These are phyloP conservation scores for Mobula hypostoma DNA, from an alignment of 2,113 vertebrate species.

Conservation along the genomic window DNA sequence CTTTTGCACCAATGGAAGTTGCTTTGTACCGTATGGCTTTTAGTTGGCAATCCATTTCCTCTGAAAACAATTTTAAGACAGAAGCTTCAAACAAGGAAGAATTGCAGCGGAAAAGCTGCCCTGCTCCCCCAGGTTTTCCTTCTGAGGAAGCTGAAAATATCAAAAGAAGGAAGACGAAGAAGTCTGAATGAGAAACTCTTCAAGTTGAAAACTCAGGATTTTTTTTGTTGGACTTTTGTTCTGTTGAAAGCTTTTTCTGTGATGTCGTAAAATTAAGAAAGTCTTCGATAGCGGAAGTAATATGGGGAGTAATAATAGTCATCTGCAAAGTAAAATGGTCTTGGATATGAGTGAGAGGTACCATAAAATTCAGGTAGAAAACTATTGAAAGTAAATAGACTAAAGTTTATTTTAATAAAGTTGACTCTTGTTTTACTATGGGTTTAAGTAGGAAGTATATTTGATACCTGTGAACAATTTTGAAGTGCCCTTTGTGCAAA, in stretches of 20 bases:
- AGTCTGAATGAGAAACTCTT: not conserved
- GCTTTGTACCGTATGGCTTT: slow-evolving; percentile 34
- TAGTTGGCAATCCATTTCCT: slow-evolving; percentile 16
- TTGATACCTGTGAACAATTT: not conserved
- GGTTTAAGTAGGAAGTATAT: slow-evolving; percentile 20
- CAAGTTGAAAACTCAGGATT: not conserved
- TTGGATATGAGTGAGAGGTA: not conserved
- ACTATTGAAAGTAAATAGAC: not conserved
- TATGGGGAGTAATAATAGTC: not conserved
- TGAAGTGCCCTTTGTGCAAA: not conserved
- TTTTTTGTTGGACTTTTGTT: slow-evolving; percentile 10
- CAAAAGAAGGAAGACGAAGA: slow-evolving; percentile 22
- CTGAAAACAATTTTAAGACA: not conserved
- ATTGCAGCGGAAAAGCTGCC: not conserved
- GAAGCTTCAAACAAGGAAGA: not conserved
- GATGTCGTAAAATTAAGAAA: slow-evolving; percentile 18
- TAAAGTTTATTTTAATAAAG: slow-evolving; percentile 7
- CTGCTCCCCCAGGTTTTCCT: not conserved
- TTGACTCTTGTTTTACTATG: slow-evolving; percentile 11
- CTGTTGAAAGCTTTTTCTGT: not conserved
- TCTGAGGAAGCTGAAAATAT: slow-evolving; percentile 1
- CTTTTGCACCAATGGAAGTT: slow-evolving; percentile 35
- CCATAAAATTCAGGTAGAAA: not conserved
- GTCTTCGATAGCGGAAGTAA: not conserved
- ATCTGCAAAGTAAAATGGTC: not conserved